Conservation (phyloP, 2,113 vertebrate species). For the Aepyceros melampus region DNA sequence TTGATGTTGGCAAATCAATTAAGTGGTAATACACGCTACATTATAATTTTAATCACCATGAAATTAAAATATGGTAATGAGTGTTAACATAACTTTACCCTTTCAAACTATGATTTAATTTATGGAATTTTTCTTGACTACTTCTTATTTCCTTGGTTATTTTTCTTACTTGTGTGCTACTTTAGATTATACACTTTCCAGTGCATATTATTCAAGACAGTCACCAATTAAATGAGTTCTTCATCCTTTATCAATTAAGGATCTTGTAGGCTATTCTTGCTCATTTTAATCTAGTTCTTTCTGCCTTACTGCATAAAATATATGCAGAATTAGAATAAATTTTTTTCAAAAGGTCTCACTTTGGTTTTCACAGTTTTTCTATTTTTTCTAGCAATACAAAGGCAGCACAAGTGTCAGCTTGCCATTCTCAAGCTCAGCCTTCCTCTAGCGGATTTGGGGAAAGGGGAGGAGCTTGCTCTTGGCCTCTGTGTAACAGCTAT, state of each 20-base stretch:
- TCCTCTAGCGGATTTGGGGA: not conserved
- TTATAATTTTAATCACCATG: slow-evolving; percentile 68
- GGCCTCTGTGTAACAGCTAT: not conserved
- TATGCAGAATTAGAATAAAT: not conserved
- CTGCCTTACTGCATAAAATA: not conserved
- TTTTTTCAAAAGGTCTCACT: not conserved
- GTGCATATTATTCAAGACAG: slow-evolving; percentile 47
- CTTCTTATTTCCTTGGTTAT: slow-evolving; percentile 62
- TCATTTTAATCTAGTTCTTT: slow-evolving; percentile 57
- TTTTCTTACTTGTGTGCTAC: slow-evolving; percentile 24
- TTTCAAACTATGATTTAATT: slow-evolving; percentile 68
- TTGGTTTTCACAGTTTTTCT: not conserved
- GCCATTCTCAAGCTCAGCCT: not conserved
- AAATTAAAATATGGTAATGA: slow-evolving; percentile 74
- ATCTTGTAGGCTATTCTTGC: slow-evolving; percentile 46
- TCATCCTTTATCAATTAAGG: slow-evolving; percentile 59
- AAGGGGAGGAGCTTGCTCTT: not conserved
- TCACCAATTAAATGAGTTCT: slow-evolving; percentile 47
- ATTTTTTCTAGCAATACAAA: not conserved
- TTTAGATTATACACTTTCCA: slow-evolving; percentile 28
- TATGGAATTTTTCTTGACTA: slow-evolving; percentile 53
- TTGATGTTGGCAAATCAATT: slow-evolving; percentile 69
- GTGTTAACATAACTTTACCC: slow-evolving; percentile 55
- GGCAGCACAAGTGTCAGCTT: not conserved
- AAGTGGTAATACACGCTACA: slow-evolving; percentile 40